A percentile compares a stretch with the other conserved stretches of the same genome.
phyloP scores from a whole-genome alignment of 2,113 vertebrate genomes.

The Telmatochromis sp. region DNA sequence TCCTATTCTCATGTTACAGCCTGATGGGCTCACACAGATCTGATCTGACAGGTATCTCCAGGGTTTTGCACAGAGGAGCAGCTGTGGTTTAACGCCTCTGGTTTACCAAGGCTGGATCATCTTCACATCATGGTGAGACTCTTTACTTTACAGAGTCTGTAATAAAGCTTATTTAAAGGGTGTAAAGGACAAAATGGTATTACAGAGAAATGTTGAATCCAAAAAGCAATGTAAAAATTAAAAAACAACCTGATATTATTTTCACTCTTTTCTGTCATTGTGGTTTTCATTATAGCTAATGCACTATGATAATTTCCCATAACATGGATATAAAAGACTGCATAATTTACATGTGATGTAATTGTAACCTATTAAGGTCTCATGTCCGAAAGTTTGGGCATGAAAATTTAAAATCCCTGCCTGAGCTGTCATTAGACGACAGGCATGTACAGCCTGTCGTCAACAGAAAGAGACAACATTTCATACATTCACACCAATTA shows the following conservation, averaged over 20 bases:
- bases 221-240: background rate
- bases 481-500: background rate
- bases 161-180: background rate
- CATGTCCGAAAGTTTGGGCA: fast-evolving
- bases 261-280: background rate
- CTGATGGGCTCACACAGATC: slow-evolving; percentile 48
- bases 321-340: background rate
- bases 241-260: background rate
- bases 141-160: background rate
- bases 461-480: background rate
- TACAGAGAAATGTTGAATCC: background rate
- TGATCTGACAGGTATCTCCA: slow-evolving; percentile 49
- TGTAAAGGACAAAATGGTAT: background rate
- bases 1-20: slow-evolving; percentile 37
- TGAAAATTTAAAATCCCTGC: background rate
- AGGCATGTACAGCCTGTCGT: background rate
- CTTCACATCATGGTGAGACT: background rate
- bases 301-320: fast-evolving
- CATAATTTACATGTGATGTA: background rate
- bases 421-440: no score
- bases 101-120: slow-evolving; percentile 2
- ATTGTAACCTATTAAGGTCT: background rate
- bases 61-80: slow-evolving; percentile 17
- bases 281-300: background rate
- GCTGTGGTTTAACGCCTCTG: slow-evolving; percentile 35